Conservation (phyloP, 2,888 invertebrate species). For the Lobophora halterata region DNA sequence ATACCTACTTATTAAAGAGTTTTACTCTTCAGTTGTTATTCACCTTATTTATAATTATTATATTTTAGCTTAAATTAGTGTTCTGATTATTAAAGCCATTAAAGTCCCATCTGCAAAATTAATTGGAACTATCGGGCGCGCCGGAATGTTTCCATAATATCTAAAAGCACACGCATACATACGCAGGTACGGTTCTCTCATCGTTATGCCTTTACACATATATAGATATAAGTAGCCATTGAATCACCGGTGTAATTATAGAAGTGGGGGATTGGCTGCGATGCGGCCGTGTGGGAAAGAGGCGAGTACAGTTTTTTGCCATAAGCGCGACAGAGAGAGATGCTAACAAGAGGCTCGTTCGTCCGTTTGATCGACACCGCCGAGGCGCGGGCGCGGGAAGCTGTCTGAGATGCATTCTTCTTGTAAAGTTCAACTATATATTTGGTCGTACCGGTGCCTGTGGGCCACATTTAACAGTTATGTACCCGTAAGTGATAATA, state of each 20-base stretch:
- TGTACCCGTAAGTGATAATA: constrained; percentile 44
- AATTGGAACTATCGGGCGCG: constrained; percentile 53
- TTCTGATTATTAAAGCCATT: constrained; percentile 29
- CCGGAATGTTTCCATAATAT: constrained; percentile 61
- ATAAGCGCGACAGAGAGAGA: constrained; percentile 58
- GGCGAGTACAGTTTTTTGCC: constrained; percentile 47
- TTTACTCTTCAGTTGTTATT: too few relatives aligned
- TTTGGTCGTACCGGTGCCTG: constrained; percentile 61
- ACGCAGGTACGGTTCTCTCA: constrained; percentile 69
- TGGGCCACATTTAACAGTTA: constrained; percentile 60
- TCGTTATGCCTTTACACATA: constrained; percentile 70
- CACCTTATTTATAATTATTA: too few relatives aligned
- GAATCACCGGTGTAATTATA: constrained; percentile 81
- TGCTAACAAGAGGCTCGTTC: constrained; percentile 79
- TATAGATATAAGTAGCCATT: constrained; percentile 79
- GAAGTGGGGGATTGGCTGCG: constrained; percentile 81
- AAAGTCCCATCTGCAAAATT: constrained; percentile 52
- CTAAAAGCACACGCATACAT: constrained; percentile 69
- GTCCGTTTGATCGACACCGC: constrained; percentile 80
- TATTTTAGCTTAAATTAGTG: constrained; percentile 11
- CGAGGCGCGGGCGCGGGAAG: constrained; percentile 73
- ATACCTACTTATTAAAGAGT: too few relatives aligned
- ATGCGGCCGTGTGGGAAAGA: constrained; percentile 64
- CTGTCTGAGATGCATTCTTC: constrained; percentile 77
- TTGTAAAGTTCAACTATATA: constrained; percentile 79